Conservation (phyloP, 2,888 invertebrate genomes). For the Tachystola acroxantha region DNA sequence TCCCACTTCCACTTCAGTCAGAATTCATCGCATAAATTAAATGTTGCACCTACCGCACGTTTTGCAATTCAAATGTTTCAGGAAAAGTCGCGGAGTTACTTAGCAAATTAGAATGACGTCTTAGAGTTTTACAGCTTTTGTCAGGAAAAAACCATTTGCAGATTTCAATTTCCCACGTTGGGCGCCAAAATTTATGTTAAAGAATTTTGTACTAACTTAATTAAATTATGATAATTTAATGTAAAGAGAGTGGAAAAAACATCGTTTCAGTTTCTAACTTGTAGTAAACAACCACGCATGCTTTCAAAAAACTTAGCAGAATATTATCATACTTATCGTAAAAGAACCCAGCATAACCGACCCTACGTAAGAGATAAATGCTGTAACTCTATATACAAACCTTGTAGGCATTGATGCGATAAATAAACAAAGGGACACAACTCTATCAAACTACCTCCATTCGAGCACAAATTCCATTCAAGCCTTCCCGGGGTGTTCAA, state of each 20-base stretch:
- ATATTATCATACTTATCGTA: too few relatives aligned
- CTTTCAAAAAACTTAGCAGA: too few relatives aligned
- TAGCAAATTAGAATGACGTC: constrained; percentile 3
- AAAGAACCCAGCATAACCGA: too few relatives aligned
- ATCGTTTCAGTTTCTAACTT: too few relatives aligned
- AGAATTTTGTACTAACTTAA: too few relatives aligned
- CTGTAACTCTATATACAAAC: too few relatives aligned
- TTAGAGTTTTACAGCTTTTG: neutral
- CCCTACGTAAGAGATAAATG: too few relatives aligned
- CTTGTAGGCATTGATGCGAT: neutral
- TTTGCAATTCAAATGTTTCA: constrained; percentile 12
- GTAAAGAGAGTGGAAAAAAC: too few relatives aligned
- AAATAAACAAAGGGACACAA: constrained; percentile 2
- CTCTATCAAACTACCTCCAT: constrained; percentile 4
- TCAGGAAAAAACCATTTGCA: neutral
- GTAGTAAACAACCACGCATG: too few relatives aligned
- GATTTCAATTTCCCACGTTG: neutral
- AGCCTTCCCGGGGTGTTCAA: constrained; percentile 4
- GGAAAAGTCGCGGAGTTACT: constrained; percentile 7
- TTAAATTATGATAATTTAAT: too few relatives aligned
- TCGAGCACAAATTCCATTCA: constrained; percentile 4
- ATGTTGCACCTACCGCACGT: constrained; percentile 9
- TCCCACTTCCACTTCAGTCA: constrained; percentile 8
- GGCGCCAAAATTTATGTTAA: neutral
- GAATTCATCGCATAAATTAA: constrained; percentile 29